These are phyloP conservation scores for Metalampra italica DNA, from an alignment of 2,888 invertebrate genomes.

Conservation along the genomic window DNA sequence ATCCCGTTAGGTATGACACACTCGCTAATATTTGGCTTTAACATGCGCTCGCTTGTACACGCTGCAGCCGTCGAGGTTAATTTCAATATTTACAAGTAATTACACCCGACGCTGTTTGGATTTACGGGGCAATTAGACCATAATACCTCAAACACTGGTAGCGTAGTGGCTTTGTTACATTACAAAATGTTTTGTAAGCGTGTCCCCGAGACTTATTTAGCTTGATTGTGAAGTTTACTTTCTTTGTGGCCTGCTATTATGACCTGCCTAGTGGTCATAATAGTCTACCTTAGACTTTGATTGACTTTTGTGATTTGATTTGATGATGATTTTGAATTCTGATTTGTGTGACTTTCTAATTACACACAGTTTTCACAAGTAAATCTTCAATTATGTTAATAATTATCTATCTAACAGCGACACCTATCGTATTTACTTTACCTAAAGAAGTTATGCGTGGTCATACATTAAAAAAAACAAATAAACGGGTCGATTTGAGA, in stretches of 20 bases:
- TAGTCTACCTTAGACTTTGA: too few species aligned
- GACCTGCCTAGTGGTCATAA: too few species aligned
- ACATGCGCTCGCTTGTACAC: constrained; percentile 6
- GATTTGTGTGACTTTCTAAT: too few species aligned
- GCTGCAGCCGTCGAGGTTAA: constrained; percentile 32
- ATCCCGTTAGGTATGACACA: constrained; percentile 51
- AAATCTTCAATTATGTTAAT: too few species aligned
- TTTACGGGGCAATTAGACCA: constrained; percentile 44
- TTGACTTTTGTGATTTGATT: too few species aligned
- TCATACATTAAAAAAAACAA: too few species aligned
- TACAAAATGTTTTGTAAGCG: constrained; percentile 32
- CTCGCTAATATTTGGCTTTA: constrained; percentile 40
- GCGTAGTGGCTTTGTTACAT: constrained; percentile 13
- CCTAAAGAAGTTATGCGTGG: too few species aligned
- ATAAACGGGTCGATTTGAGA: too few species aligned
- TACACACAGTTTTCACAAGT: too few species aligned
- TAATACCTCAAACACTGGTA: constrained; percentile 34
- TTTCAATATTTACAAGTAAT: constrained; percentile 45
- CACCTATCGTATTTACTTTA: too few species aligned
- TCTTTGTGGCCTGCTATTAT: not conserved
- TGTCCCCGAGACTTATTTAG: constrained; percentile 31
- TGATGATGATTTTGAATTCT: too few species aligned
- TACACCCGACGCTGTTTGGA: constrained; percentile 39
- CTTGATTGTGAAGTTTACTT: constrained; percentile 12
- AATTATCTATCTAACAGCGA: too few species aligned